phyloP scores from a whole-genome alignment of 2,797 vertebrate genomes.

The Ciconia nigra region DNA sequence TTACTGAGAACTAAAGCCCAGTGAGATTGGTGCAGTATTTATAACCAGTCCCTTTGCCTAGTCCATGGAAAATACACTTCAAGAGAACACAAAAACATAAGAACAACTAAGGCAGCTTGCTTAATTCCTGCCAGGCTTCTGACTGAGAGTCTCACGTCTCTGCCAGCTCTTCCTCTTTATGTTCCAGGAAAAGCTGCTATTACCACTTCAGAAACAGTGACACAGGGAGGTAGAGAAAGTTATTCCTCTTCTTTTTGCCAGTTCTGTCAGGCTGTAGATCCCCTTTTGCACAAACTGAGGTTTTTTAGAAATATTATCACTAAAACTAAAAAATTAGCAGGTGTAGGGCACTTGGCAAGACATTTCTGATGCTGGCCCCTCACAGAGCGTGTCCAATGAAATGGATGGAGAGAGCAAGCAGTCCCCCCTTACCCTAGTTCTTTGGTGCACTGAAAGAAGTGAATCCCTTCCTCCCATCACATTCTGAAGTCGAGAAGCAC shows the following conservation, averaged over 20 bases:
- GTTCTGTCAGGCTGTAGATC: neutral
- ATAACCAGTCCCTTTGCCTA: neutral
- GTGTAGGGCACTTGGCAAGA: neutral
- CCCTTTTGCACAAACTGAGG: neutral
- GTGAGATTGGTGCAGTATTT: neutral
- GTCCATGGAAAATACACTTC: neutral
- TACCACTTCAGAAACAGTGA: slow-evolving; percentile 46
- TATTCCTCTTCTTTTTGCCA: neutral
- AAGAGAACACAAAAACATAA: neutral
- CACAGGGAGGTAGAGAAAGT: neutral
- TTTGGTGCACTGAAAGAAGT: neutral
- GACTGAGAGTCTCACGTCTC: neutral
- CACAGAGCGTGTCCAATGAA: accelerated
- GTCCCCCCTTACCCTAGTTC: neutral
- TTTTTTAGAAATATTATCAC: neutral
- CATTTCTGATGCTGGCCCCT: neutral
- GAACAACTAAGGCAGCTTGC: neutral
- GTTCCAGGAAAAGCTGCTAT: slow-evolving; percentile 16
- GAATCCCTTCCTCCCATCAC: neutral
- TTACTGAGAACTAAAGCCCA: neutral
- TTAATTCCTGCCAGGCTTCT: slow-evolving; percentile 30
- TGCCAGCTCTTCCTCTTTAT: slow-evolving; percentile 40
- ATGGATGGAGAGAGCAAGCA: neutral
- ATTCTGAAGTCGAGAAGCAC: accelerated
- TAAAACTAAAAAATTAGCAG: neutral